phyloP scores from a whole-genome alignment of 2,113 vertebrate genomes.

The Meriones unguiculatus region DNA sequence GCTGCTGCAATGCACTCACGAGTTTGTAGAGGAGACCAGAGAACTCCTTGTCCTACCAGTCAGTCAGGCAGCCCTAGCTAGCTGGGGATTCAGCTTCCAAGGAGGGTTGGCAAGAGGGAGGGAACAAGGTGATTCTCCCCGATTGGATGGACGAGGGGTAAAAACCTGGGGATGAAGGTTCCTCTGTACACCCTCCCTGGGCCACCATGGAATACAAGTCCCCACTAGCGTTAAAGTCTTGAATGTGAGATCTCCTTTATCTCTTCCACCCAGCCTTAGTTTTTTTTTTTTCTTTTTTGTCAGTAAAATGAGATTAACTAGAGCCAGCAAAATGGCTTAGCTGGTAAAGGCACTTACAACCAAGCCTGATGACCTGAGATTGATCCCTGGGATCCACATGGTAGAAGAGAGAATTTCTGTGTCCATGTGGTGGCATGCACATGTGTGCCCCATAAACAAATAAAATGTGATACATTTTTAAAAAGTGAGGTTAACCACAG shows the following conservation, averaged over 20 bases:
- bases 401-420: background rate
- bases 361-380: background rate
- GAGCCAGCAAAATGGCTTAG: background rate
- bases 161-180: background rate
- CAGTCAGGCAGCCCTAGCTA: background rate
- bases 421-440: background rate
- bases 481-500: background rate
- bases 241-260: slow-evolving; percentile 33
- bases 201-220: background rate
- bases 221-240: background rate
- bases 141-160: background rate
- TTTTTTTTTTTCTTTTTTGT: background rate
- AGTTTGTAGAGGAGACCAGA: slow-evolving; percentile 2
- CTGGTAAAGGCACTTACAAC: background rate
- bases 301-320: background rate
- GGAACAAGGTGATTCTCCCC: background rate
- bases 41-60: background rate
- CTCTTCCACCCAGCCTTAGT: background rate
- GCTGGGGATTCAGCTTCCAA: background rate
- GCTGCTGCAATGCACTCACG: background rate
- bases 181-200: background rate
- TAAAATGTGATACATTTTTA: background rate
- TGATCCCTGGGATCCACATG: background rate
- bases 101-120: background rate
- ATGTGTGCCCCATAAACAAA: background rate